Evolutionary conservation across 2,888 invertebrate genomes (phyloP), one percentile per base, ranked within the genome.

Genomic region (Drosophila tripunctata): DNA sequence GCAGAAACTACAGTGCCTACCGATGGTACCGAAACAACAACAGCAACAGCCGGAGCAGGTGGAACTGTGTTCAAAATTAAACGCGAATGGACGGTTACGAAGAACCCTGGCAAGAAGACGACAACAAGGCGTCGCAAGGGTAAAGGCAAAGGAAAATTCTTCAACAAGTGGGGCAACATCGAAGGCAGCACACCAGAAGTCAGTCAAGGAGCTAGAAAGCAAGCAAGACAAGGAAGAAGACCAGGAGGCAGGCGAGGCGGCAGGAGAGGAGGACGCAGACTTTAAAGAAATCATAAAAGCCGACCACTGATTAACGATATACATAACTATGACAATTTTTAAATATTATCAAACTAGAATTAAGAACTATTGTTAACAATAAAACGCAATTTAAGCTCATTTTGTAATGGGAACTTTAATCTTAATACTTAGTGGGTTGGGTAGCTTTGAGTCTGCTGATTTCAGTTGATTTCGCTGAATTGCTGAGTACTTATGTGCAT

Each of bases 381-480:
- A 10, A 27, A 27, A 27, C 3, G 27, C 10, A 27, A 3, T 2
- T 8, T 27, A 27, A 27, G 4, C 27, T 27, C 27, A 5, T 10
- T 27, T 10, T 27, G 8, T 27, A 24, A 8, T 8, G 2, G 8
- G 27, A n/a, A n/a, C n/a, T n/a, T n/a, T n/a, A n/a, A n/a, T n/a
- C 22, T 22, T 3, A 22, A 22, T 22, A 22, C 22, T 22, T 6
- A 14, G n/a, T n/a, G n/a, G n/a, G n/a, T n/a, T n/a, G n/a, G n/a
- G n/a, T 35, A 35, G 21, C 3, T 2, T 14, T 31, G 41, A 41
- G 14, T 56, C 15, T 50, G 19, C 14, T 17, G 4, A 40, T 17
- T 30, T 31, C 2, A 14, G 17, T 43, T 68, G 33, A 43, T 43
- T 2, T 55, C n/a, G 57, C 36, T 27, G 10, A 45, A 50, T 14